Evolutionary conservation across 2,797 vertebrate genomes (phyloP).

Genomic region (Melanotaenia boesemani): DNA sequence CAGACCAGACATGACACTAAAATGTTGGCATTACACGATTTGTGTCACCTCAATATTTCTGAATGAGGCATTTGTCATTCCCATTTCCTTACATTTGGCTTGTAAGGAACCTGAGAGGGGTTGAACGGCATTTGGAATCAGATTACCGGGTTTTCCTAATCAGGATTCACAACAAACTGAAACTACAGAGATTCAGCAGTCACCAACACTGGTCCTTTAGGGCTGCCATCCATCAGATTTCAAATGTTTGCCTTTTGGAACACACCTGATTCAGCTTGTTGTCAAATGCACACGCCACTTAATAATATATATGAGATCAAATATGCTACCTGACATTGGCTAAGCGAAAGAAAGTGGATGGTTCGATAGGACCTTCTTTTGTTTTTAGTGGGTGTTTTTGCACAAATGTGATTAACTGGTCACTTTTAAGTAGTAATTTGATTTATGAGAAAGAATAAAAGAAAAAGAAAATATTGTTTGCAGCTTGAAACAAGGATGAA

Average conservation of each 20-base stretch:
- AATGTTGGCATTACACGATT: neutral
- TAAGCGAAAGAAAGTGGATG: neutral
- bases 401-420: constrained; percentile 50
- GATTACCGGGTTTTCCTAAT: neutral
- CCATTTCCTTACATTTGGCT: neutral
- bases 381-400: neutral
- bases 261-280: too few relatives aligned
- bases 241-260: too few relatives aligned
- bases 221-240: too few relatives aligned
- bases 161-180: neutral
- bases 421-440: constrained; percentile 44
- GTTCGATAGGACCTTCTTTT: neutral
- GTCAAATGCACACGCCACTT: too few relatives aligned
- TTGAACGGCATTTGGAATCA: neutral
- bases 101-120: neutral
- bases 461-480: constrained; percentile 4
- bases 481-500: constrained; percentile 1
- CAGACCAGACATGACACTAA: neutral
- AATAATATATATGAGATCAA: too few relatives aligned
- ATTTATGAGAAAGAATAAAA: neutral
- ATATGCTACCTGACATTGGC: too few relatives aligned
- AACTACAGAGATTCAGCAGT: too few relatives aligned
- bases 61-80: neutral
- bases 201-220: too few relatives aligned
- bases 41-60: too few relatives aligned